A percentile compares a stretch with the other conserved stretches of the same genome.
phyloP scores from a whole-genome alignment of 2,797 vertebrate species.

The Rhynchonycteris naso region DNA sequence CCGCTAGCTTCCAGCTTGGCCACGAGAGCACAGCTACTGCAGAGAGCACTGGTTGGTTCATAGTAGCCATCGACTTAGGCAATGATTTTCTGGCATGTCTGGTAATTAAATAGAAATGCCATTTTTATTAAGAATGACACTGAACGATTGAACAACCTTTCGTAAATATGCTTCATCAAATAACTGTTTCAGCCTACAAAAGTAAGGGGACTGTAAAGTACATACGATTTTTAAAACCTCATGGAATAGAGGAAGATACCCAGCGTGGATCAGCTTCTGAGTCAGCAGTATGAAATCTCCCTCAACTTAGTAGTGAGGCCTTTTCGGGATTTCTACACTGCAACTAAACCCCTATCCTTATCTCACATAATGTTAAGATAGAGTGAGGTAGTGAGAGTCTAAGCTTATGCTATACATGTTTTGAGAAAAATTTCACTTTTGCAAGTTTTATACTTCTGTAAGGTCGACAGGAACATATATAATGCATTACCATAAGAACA shows the following conservation, averaged over 20 bases:
- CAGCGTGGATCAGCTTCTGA: constrained; percentile 67
- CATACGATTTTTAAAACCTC: constrained; percentile 38
- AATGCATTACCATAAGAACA: constrained; percentile 5
- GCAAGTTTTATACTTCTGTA: constrained; percentile 22
- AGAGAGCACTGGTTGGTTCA: background rate
- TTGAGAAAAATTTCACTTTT: constrained; percentile 40
- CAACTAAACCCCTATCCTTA: background rate
- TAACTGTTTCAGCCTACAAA: constrained; percentile 14
- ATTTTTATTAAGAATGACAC: constrained; percentile 48
- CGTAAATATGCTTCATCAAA: background rate
- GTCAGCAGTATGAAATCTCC: constrained; percentile 69
- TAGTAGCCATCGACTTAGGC: background rate
- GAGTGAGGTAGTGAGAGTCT: background rate
- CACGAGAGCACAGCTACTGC: constrained; percentile 59
- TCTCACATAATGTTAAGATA: background rate
- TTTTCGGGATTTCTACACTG: background rate
- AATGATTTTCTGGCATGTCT: constrained; percentile 41
- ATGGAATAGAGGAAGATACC: constrained; percentile 57
- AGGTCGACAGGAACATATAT: constrained; percentile 16
- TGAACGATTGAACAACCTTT: background rate
- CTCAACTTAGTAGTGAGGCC: constrained; percentile 76
- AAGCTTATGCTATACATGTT: constrained; percentile 54
- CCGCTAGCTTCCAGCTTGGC: constrained; percentile 47
- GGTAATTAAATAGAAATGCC: constrained; percentile 20
- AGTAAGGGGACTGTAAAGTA: constrained; percentile 63